These are phyloP conservation scores for Paratrypauchen microcephalus DNA, from an alignment of 2,797 vertebrate species.

Conservation along the genomic window DNA sequence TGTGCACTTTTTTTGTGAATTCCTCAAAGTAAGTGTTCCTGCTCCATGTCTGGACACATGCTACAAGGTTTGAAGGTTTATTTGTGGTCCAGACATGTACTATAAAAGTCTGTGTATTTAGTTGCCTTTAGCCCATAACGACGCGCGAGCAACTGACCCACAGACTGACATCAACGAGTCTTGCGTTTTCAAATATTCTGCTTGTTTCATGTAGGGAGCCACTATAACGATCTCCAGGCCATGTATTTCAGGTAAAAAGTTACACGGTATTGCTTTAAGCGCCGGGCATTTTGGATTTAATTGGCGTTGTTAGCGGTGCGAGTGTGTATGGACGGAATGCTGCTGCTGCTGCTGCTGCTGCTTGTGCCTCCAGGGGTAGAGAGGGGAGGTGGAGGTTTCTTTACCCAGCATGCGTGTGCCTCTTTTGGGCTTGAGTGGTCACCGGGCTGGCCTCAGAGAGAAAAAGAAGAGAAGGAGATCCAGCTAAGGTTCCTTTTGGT, in stretches of 20 bases:
- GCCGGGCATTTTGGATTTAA: conserved; percentile 6
- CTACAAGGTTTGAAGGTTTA: no score
- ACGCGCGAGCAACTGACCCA: background rate
- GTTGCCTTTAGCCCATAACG: background rate
- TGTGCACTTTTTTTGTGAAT: no score
- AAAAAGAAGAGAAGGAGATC: conserved; percentile 42
- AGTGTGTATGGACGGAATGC: background rate
- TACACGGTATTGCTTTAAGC: conserved; percentile 10
- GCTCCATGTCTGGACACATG: no score
- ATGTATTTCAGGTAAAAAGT: conserved; percentile 14
- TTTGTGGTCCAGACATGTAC: no score
- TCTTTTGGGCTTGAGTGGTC: conserved; percentile 47
- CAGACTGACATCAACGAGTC: background rate
- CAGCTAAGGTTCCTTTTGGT: conserved; percentile 70
- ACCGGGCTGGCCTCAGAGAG: conserved; percentile 50
- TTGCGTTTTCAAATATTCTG: background rate
- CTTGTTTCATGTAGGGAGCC: conserved; percentile 5
- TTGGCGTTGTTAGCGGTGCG: conserved; percentile 1
- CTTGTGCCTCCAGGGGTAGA: conserved; percentile 1
- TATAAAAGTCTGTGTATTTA: background rate
- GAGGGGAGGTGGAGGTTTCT: conserved; percentile 1
- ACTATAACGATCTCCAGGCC: conserved; percentile 8
- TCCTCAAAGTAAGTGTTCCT: no score
- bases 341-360: background rate
- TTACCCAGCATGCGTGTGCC: conserved; percentile 26